Percentiles rank a stretch among this genome's conserved stretches.
Evolutionary conservation across 2,888 invertebrate species (phyloP).

Genomic region (Heliothis peltigera): DNA sequence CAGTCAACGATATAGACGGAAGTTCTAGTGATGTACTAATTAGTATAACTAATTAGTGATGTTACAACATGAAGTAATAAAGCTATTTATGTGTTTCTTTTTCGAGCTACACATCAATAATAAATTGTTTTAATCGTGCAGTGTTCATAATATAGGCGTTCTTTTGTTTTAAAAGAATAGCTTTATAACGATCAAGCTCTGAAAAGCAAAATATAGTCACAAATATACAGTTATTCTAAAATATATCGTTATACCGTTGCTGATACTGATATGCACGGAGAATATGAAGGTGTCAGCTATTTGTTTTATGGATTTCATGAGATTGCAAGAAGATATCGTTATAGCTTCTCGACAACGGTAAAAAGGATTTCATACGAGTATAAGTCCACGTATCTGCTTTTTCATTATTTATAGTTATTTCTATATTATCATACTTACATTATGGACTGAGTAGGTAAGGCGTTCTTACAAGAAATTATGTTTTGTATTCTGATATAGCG

Average conservation of each 20-base stretch:
- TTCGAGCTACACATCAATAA: not conserved
- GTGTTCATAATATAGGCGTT: not conserved
- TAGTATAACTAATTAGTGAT: no score
- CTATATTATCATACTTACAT: not conserved
- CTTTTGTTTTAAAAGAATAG: not conserved
- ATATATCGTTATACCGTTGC: conserved; percentile 19
- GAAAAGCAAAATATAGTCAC: conserved; percentile 6
- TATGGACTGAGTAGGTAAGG: not conserved
- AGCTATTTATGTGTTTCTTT: not conserved
- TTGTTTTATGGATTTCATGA: conserved; percentile 46
- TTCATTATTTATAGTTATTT: conserved; percentile 9
- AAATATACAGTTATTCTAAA: conserved; percentile 10
- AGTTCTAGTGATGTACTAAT: no score
- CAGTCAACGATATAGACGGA: no score
- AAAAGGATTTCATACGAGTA: conserved; percentile 20
- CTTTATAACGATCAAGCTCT: not conserved
- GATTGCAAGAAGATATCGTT: conserved; percentile 34
- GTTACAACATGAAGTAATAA: no score
- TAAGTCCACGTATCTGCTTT: not conserved
- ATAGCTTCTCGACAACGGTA: conserved; percentile 23
- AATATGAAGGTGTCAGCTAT: conserved; percentile 35
- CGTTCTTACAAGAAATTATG: not conserved
- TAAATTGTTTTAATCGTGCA: not conserved
- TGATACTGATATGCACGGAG: conserved; percentile 32
- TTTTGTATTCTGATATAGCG: no score